Evolutionary conservation across 1,140 invertebrate genomes (phyloP), one percentile per base, ranked within the genome.

Genomic region (Zaprionus taronus): DNA sequence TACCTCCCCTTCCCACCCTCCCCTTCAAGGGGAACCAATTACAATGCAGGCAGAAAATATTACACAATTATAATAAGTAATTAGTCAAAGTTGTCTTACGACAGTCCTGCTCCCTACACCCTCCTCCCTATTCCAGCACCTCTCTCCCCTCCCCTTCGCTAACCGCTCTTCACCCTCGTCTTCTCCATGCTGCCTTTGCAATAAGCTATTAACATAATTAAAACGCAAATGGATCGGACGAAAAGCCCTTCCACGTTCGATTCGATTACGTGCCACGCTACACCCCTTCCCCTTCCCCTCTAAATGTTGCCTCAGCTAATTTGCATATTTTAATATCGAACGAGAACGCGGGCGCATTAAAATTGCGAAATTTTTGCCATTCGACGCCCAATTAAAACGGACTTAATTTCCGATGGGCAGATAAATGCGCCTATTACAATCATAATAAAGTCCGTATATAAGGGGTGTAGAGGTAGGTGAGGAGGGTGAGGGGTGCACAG

Each of bases 281-380:
- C 41, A 17, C 2, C n/a, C 41, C 41, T 17, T 17, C 7, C 41
- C 41, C 41, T 17, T n/a, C 15, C 5, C 41, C 41, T 76, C 81
- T 67, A 73, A 83, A 72, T 73, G 72, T 73, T 44, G 69, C 68
- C 78, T 68, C 68, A 62, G 70, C 68, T 72, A 71, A 87, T 87
- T 87, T 87, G 81, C 84, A 87, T 87, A 87, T 87, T 83, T 71
- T 80, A 89, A 83, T 87, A 81, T 83, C 72, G 67, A 68, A 41
- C 69, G 70, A 57, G 38, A 68, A 41, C 69, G 67, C 64, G 38
- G 5, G 34, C 77, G 80, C 77, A 83, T 66, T 79, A 79, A 74
- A 81, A 83, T 76, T 83, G 73, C 81, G 81, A 75, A 78, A 79
- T 83, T 89, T 83, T 83, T 78, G 78, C 76, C 36, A 79, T 75